Evolutionary conservation across 37 sponge, comb jelly and placozoan genomes (phyloP), one percentile per base, ranked within the genome.

Genomic region (Cliona cf. orientalis): DNA sequence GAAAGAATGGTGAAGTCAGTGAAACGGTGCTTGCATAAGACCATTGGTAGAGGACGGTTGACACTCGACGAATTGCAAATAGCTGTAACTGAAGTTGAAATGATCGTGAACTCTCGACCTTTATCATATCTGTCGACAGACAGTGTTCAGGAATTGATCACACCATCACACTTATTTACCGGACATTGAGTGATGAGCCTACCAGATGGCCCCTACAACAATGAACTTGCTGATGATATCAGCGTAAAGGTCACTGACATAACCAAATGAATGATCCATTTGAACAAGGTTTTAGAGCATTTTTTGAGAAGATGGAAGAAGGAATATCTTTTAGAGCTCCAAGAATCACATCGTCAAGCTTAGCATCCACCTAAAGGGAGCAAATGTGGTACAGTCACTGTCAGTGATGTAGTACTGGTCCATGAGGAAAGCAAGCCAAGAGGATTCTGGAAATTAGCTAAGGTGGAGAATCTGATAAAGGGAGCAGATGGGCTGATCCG

Each of bases 151-250:
- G 75, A 62, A n/a, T 76, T 76, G 12, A 26, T 74, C 38, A 83
- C 75, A 12, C 84, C 84, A 17, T 69, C 71, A 17, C 83, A 82
- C 74, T 74, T 82, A 28, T n/a, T 82, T 11, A 65, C 66, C 22
- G 84, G 84, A 43, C 66, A 66, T 29, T 35, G 84, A 64, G 66
- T 83, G 26, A 66, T 75, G 84, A 74, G 58, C 66, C 41, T 83
- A 17, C 68, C 84, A 23, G 75, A 83, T 28, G 2, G 74, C 41
- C 75, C 66, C 32, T 46, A 53, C 26, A 12, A 21, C 11, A 72
- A 71, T 57, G 2, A 31, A 22, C 67, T 23, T 75, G 34, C 19
- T n/a, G 66, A 46, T 26, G 74, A 76, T 60, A 9, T 12, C 11
- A 5, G 9, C 9, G 4, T 14, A n/a, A n/a, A n/a, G n/a, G n/a